Evolutionary conservation across 2,113 vertebrate species (phyloP).

Genomic region (Corapipo altera): DNA sequence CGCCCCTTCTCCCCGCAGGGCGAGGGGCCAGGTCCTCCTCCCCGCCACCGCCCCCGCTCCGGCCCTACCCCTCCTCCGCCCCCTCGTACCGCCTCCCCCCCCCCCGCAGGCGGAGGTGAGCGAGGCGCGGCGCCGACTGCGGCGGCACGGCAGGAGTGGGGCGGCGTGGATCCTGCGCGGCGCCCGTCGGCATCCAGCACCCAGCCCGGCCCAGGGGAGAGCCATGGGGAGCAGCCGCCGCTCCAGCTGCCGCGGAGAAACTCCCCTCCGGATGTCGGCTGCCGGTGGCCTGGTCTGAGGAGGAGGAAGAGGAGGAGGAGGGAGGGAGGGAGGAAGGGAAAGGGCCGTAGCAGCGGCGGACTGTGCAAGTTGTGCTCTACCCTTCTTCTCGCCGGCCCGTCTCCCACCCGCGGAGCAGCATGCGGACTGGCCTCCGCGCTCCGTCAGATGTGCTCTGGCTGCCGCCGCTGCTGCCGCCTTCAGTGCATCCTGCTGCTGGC

Average conservation of each 20-base stretch:
- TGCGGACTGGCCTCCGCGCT: slow-evolving; percentile 59
- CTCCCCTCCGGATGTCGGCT: background rate
- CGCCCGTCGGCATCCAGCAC: background rate
- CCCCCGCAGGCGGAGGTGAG: background rate
- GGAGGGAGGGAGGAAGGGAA: background rate
- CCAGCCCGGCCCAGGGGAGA: background rate
- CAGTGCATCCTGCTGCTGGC: slow-evolving; percentile 32
- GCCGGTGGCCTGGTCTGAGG: background rate
- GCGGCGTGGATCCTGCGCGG: background rate
- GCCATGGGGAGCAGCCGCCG: background rate
- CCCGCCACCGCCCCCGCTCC: background rate
- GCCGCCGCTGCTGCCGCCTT: background rate
- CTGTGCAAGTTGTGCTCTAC: slow-evolving; percentile 2
- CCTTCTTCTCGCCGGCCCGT: background rate
- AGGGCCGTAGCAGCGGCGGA: background rate
- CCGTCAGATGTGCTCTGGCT: slow-evolving; percentile 12
- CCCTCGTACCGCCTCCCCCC: background rate
- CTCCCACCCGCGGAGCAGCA: slow-evolving; percentile 60
- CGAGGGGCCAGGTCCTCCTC: background rate
- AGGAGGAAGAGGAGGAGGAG: background rate
- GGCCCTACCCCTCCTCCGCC: background rate
- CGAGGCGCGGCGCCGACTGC: background rate
- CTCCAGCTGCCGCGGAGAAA: background rate
- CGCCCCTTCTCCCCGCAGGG: background rate
- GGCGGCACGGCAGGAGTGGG: background rate